Conservation (phyloP, 1,140 invertebrate genomes). For the Thaumetopoea pityocampa region DNA sequence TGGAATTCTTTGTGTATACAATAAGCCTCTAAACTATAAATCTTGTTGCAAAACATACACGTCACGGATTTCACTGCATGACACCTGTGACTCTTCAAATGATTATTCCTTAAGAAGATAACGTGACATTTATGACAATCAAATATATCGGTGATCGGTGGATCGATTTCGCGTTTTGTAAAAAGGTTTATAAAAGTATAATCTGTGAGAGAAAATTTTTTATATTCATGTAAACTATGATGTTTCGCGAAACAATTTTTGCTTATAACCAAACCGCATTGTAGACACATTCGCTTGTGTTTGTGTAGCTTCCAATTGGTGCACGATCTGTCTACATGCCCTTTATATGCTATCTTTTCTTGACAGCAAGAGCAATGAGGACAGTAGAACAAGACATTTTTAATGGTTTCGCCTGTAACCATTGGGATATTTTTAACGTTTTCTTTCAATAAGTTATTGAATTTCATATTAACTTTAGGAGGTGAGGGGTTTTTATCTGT, state of each 20-base stretch:
- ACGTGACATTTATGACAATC: slow-evolving; percentile 12
- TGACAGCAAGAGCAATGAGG: background rate
- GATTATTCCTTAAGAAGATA: background rate
- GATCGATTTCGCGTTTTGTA: background rate
- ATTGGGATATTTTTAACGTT: too few relatives aligned
- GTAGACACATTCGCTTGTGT: background rate
- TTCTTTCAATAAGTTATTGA: too few relatives aligned
- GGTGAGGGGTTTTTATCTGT: background rate
- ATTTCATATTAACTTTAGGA: too few relatives aligned
- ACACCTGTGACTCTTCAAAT: slow-evolving; percentile 7
- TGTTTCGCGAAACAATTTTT: background rate
- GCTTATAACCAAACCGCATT: background rate
- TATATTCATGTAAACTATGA: background rate
- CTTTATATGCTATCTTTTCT: background rate
- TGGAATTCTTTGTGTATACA: slow-evolving; percentile 17
- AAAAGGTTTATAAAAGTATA: background rate
- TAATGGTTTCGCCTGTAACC: background rate
- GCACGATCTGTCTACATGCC: background rate
- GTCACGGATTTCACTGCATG: background rate
- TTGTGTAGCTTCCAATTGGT: background rate
- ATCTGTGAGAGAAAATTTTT: background rate
- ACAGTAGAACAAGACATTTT: slow-evolving; percentile 1
- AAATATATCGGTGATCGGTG: slow-evolving; percentile 5
- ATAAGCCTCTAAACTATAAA: slow-evolving; percentile 9
- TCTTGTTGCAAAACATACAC: slow-evolving; percentile 18